phyloP scores from a whole-genome alignment of 2,888 invertebrate genomes.

The Halocaridina rubra region DNA sequence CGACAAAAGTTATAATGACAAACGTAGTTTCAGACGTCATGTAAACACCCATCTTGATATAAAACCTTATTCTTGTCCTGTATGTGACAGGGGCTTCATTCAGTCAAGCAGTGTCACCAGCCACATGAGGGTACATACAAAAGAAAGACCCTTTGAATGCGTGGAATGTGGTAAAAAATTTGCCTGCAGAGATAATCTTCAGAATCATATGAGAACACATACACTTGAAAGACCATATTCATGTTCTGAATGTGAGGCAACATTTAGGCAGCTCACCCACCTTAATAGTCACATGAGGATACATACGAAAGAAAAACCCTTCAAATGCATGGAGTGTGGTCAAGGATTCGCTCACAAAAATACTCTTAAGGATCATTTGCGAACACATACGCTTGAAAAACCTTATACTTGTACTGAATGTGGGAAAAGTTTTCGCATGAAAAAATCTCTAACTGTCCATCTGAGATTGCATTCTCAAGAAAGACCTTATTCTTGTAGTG shows the following conservation, averaged over 20 bases:
- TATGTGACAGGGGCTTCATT: background rate
- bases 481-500: background rate
- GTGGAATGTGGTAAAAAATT: constrained; percentile 29
- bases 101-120: background rate
- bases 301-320: background rate
- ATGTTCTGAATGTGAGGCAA: background rate
- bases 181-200: background rate
- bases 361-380: background rate
- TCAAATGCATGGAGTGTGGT: background rate
- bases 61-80: too few relatives aligned
- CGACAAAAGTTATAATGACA: background rate
- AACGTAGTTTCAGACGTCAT: background rate
- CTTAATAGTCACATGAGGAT: background rate
- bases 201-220: background rate
- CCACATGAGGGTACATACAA: background rate
- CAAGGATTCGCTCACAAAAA: background rate
- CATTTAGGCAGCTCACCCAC: background rate
- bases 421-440: background rate
- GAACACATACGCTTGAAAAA: background rate
- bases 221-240: constrained; percentile 1
- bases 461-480: constrained; percentile 7
- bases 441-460: background rate
- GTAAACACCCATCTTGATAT: background rate
- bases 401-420: background rate
- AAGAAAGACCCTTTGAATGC: constrained; percentile 18